Evolutionary conservation across 2,797 vertebrate species (phyloP), one percentile per base, ranked within the genome.

Genomic region (Mormyrus proboscirostris): DNA sequence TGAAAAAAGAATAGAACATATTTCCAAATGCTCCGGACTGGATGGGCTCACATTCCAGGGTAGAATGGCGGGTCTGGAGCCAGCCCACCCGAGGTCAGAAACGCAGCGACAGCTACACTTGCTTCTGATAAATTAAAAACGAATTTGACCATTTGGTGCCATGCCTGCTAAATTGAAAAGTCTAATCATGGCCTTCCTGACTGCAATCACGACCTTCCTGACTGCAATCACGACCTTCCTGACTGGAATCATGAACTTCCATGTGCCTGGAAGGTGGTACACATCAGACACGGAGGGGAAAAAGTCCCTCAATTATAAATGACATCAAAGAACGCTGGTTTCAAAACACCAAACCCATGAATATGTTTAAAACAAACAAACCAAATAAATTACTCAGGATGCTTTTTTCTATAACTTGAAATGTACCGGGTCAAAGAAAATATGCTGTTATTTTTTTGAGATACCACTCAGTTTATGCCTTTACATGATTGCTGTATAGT

Each of bases 81-180:
- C 79, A 50, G 3, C 2, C 19, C 38, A 38, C 14, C 44, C 44
- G 38, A 49, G 44, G 6, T 25, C 79, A 83, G 79, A 47, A 83
- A 50, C 4, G 3, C 82, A 84, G 82, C 16, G 76, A 76, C 89
- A 89, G 88, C 82, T 84, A 50, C 33, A 90, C 79, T 53, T 49
- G 10, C 14, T 73, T 53, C 0, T 3, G 79, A 90, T 87, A 73
- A 82, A 91, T 49, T 62, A 29, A 89, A 92, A 90, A 12, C 9
- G 55, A 91, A 89, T 88, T 86, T 73, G 0, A 76, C 55, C 50
- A 41, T 91, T 16, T 90, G 29, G 50, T 88, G 87, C 86, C 91
- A 83, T n/a, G 55, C 88, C 50, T 25, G 19, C 57, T 86, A 41
- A 33, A 53, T 38, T 86, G 85, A 73, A 84, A 69, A 53, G 38